These are phyloP conservation scores for Mnemiopsis leidyi DNA, from an alignment of 37 sponge, comb jelly and placozoan species.

Conservation along the genomic window DNA sequence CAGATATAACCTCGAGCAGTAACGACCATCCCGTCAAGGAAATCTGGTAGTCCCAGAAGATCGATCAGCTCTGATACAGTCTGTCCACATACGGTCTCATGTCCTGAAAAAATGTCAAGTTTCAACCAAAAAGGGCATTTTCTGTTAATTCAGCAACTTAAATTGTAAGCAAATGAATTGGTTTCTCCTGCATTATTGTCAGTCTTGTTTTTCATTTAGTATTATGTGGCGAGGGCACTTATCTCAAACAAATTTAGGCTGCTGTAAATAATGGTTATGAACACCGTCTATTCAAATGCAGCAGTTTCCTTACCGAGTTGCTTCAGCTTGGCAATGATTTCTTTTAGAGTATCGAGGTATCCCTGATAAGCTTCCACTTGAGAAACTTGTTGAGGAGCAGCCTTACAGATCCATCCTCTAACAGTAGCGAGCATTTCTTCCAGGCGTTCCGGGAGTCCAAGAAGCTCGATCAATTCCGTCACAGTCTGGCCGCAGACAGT, in stretches of 20 bases:
- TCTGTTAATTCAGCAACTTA: no score
- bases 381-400: not conserved
- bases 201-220: no score
- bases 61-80: conserved; percentile 5
- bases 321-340: not conserved
- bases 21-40: not conserved
- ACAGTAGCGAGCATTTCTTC: not conserved
- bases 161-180: no score
- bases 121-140: no score
- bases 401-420: not conserved
- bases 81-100: not conserved
- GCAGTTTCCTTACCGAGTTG: not conserved
- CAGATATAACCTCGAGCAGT: not conserved
- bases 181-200: no score
- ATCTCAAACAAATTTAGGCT: no score
- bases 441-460: not conserved
- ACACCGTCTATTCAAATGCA: no score
- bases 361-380: not conserved
- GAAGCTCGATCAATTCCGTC: not conserved
- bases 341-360: conserved; percentile 13
- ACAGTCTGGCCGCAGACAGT: not conserved
- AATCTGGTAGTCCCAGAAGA: not conserved
- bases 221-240: no score
- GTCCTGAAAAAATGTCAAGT: not conserved
- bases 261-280: no score